These are phyloP conservation scores for Uria aalge DNA, from an alignment of 2,113 vertebrate genomes.

Conservation along the genomic window DNA sequence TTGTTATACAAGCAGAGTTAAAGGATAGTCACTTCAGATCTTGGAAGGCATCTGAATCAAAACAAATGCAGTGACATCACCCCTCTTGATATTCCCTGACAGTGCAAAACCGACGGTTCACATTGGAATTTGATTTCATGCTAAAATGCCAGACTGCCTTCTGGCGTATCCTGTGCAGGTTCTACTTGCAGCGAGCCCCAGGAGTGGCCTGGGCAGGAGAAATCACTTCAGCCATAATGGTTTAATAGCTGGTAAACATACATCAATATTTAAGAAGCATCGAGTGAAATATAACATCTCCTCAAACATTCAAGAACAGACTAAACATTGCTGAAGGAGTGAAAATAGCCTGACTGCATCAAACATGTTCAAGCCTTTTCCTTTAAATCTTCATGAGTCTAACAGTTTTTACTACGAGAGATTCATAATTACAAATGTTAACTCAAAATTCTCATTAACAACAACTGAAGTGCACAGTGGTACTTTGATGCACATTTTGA, in stretches of 20 bases:
- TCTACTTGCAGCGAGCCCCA: not conserved
- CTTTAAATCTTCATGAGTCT: not conserved
- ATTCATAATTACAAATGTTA: not conserved
- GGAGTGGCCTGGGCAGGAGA: not conserved
- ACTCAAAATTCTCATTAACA: not conserved
- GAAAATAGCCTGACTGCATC: not conserved
- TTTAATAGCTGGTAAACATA: not conserved
- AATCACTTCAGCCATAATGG: not conserved
- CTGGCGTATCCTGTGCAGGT: not conserved
- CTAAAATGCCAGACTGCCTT: not conserved
- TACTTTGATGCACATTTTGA: not conserved
- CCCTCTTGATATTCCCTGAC: not conserved
- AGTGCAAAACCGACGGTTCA: not conserved
- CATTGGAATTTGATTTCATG: not conserved
- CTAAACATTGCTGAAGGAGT: not conserved
- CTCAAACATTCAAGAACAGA: not conserved
- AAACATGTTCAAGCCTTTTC: not conserved
- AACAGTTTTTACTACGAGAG: not conserved
- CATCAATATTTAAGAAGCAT: not conserved
- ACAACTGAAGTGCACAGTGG: not conserved
- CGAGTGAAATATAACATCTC: not conserved
- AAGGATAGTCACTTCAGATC: not conserved
- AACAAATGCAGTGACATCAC: not conserved
- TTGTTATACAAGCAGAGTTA: not conserved
- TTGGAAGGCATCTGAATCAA: slow-evolving; percentile 6